Conservation (phyloP, 2,888 invertebrate species). For the Prosapia bicincta region DNA sequence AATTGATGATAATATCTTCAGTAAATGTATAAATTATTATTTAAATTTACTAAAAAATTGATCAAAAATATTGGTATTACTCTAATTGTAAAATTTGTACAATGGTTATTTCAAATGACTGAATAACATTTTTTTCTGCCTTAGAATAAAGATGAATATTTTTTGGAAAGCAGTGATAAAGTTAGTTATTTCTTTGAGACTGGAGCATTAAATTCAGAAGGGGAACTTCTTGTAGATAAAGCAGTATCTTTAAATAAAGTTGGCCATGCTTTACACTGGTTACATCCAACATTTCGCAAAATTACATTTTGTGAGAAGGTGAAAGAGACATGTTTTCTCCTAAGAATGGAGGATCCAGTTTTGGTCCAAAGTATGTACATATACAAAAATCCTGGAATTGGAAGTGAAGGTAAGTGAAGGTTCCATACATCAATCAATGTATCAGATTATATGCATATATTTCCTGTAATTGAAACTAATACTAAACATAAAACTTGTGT, state of each 20-base stretch:
- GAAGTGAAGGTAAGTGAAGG: conserved; percentile 68
- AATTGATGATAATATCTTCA: too few species aligned
- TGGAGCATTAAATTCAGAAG: conserved; percentile 70
- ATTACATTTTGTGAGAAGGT: conserved; percentile 82
- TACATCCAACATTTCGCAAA: conserved; percentile 75
- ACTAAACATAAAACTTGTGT: too few species aligned
- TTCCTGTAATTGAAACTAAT: too few species aligned
- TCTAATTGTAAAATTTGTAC: too few species aligned
- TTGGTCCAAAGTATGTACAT: conserved; percentile 97
- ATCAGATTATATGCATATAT: too few species aligned
- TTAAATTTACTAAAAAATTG: too few species aligned
- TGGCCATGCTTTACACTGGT: conserved; percentile 83
- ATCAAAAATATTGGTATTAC: too few species aligned
- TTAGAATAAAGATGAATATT: conserved; percentile 70
- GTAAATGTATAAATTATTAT: too few species aligned
- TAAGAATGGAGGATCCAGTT: conserved; percentile 75
- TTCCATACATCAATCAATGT: too few species aligned
- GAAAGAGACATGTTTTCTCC: conserved; percentile 66
- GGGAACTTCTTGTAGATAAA: conserved; percentile 66
- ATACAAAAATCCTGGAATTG: conserved; percentile 90
- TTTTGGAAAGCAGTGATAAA: conserved; percentile 88
- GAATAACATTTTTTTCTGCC: too few species aligned
- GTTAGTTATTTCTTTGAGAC: conserved; percentile 89
- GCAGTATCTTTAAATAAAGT: conserved; percentile 73
- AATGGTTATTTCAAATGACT: too few species aligned